Base-by-base conservation (phyloP, 2,888 invertebrate genomes). In the Tubiluchus corallicola region DNA sequence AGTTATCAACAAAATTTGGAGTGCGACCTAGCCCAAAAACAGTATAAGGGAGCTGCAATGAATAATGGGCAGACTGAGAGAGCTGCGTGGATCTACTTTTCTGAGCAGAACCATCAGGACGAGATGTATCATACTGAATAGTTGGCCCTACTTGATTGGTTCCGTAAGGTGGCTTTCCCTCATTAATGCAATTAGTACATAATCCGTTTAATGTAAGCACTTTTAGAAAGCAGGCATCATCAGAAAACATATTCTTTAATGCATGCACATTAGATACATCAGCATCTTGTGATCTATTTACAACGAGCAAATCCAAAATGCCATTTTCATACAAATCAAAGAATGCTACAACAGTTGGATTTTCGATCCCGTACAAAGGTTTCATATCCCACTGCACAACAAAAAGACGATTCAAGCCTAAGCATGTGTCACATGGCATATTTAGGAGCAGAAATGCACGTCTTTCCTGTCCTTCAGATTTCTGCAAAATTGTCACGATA, bases 21-120 rank as follows among this genome's bases (percentile, higher is more conserved):
- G 90, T 90, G 47, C 90, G 75, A 2, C 96, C 98, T n/a, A 99
- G 70, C 2, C 98, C 98, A 66, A 98, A 96, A 51, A 90, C 80
- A 0, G 82, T 81, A 63, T 87, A 98, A 0, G 98, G 96, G 45
- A 94, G 67, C 63, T 90, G 87, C n/a, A 98, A 70, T 2, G 88
- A 76, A 61, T 82, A 81, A 61, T 92, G 82, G 1, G 88, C 82
- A 18, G 88, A 85, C 63, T 92, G 90, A 0, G 87, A 78, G 40
- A 92, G 63, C 61, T 96, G 94, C 0, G 82, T 79, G 43, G 84
- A 82, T 63, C 77, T 76, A 19, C 84, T 84, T 48, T 75, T 76
- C 49, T 84, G 75, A 42, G 73, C 71, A 42, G 73, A 74, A 1
- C 88, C 88, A 61, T 85, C 82, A 58, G 83, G 80, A n/a, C 83